Percentiles rank a stretch among this genome's conserved stretches.
Conservation (phyloP, 1,140 invertebrate species). For the Ganaspis sp. region DNA sequence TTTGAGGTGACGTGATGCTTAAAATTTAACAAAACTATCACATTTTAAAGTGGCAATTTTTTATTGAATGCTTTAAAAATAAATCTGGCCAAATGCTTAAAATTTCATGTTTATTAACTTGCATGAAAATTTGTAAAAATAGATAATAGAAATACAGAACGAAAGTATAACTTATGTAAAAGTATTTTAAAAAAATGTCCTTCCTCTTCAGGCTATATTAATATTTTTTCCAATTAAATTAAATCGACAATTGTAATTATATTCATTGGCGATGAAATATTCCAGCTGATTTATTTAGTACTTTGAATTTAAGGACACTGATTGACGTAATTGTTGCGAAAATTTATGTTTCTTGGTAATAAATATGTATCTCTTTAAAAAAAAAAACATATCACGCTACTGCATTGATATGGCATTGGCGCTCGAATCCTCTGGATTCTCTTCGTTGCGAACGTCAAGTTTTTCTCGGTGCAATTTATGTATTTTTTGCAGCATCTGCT, state of each 20-base stretch:
- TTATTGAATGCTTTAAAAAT: no score
- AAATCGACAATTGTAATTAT: background rate
- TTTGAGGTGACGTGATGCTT: no score
- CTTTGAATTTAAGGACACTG: background rate
- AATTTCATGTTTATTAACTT: background rate
- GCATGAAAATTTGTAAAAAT: background rate
- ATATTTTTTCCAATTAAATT: background rate
- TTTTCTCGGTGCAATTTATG: constrained; percentile 15
- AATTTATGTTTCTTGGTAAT: background rate
- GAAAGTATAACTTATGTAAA: no score
- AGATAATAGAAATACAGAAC: no score
- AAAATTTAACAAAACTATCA: no score
- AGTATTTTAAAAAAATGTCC: no score
- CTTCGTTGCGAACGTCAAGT: background rate
- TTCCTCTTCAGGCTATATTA: no score
- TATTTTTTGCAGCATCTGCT: constrained; percentile 3
- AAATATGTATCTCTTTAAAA: background rate
- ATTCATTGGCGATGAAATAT: background rate
- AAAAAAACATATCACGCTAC: background rate
- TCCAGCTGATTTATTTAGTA: background rate
- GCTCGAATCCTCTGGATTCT: constrained; percentile 4
- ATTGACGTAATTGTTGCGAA: constrained; percentile 6
- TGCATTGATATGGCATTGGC: background rate
- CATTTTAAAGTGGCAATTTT: no score
- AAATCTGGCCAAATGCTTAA: background rate